These are phyloP conservation scores for Bedellia somnulentella DNA, from an alignment of 2,888 invertebrate species.

Conservation along the genomic window DNA sequence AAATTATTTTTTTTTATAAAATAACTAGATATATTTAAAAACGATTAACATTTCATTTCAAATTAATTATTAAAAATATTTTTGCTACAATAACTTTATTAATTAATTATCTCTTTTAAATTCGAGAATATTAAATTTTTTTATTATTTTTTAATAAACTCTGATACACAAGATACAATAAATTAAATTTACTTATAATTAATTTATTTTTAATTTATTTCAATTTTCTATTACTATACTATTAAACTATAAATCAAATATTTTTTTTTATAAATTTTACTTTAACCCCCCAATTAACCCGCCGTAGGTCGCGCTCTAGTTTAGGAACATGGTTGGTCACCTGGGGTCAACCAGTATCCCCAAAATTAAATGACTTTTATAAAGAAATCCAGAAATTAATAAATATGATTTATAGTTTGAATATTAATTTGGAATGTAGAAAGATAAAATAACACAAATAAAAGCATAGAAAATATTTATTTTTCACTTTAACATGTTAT, in stretches of 20 bases:
- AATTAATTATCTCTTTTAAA: conserved; percentile 64
- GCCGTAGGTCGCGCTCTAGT: no score
- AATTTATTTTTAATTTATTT: conserved; percentile 50
- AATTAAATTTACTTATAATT: conserved; percentile 57
- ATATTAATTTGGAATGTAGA: no score
- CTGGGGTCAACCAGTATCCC: no score
- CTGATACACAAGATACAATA: conserved; percentile 75
- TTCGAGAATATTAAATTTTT: conserved; percentile 61
- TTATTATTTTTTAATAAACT: conserved; percentile 69
- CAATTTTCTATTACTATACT: conserved; percentile 61
- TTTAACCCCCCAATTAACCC: conserved; percentile 37
- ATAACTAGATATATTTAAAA: conserved; percentile 70
- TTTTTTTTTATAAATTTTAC: conserved; percentile 55
- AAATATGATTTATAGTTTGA: no score
- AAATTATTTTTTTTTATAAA: conserved; percentile 60
- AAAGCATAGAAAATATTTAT: no score
- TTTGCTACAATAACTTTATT: conserved; percentile 60
- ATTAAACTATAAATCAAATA: conserved; percentile 52
- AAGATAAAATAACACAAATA: no score
- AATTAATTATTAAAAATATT: conserved; percentile 65
- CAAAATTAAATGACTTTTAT: no score
- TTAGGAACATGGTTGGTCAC: no score
- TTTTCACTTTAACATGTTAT: no score
- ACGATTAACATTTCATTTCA: conserved; percentile 67
- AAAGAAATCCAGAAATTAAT: no score